Evolutionary conservation across 2,797 vertebrate species (phyloP), one percentile per base, ranked within the genome.

Genomic region (Coluber constrictor): DNA sequence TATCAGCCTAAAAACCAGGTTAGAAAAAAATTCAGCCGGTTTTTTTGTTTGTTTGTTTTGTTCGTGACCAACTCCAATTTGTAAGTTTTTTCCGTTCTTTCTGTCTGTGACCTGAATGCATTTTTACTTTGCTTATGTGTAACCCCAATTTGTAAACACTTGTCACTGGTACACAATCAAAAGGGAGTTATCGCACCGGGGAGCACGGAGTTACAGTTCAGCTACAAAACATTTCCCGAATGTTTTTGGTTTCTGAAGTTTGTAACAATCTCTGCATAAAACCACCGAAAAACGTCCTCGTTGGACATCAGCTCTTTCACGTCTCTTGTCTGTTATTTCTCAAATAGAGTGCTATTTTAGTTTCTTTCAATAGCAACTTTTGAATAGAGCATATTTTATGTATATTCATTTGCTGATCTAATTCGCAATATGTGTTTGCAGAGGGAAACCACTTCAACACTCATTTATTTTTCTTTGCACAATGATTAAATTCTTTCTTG

Each of bases 91-190:
- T 98, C 98, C 97, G 98, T 99, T 98, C 97, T 98, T 97, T 98
- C 96, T 98, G 98, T 99, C 98, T 97, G 98, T 98, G 98, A 99
- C 98, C 98, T 99, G 99, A 99, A 99, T 99, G 99, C 99, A 99
- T 99, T 99, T 99, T 99, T 99, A 99, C 99, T 99, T 99, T 99
- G 99, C 99, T 99, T 99, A 97, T 98, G 97, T 99, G 98, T 98
- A 98, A 98, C 98, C 97, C 97, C 97, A 98, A 97, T 98, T 98
- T 98, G 99, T 98, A 97, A 98, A 98, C 98, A 98, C 98, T 98
- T 99, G 98, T 99, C 98, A 99, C 98, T 99, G 98, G 98, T 98
- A 98, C 98, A 98, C 98, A 98, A 98, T 98, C 96, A 91, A 97
- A 97, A 97, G 96, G 98, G 98, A 98, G 98, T 95, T 96, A 96